Base-by-base conservation (phyloP, 2,888 invertebrate species). In the Eupithecia abbreviata region DNA sequence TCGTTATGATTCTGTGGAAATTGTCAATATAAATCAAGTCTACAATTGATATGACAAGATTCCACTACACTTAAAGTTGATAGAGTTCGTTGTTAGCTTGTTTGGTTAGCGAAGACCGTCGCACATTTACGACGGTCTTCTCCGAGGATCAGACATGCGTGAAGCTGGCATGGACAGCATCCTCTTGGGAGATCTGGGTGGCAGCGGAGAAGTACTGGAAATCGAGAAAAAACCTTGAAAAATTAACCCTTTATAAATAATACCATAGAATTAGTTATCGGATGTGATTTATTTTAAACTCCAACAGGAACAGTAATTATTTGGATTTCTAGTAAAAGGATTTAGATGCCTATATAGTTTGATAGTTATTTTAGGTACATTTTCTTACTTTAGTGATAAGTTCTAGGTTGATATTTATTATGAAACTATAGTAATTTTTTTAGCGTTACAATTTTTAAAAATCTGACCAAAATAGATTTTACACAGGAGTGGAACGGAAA, bases 151-250 rank as follows among this genome's bases (percentile, higher is more conserved):
- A 98, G 94, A 98, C 98, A 91, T 98, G 98, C 83, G 98, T 98
- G 91, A 98, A 97, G 91, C 97, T 98, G 93, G 97, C 97, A 93
- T 98, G 98, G 76, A 97, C 96, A 81, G 97, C 96, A 86, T 98
- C 98, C 70, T 96, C 95, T 86, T 96, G 96, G 82, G 97, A 96
- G 84, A 97, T 97, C 93, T 98, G 98, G 86, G 96, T 97, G 84
- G 97, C 97, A 6, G 97, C 96, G 71, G 98, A 96, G 94, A 98
- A 98, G 90, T 98, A 98, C 97, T 98, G 97, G 51, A 78, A 78
- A 73, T 68, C 12, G 68, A 42, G 62, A 71, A 71, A n/a, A 43
- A 0, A 47, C 5, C 30, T 5, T 12, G 41, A 41, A 9, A 41
- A 42, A 42, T 15, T 2, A 15, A 66, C 7, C 7, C 55, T 55